Conservation (phyloP, 2,113 vertebrate species). For the Myotis brandtii region DNA sequence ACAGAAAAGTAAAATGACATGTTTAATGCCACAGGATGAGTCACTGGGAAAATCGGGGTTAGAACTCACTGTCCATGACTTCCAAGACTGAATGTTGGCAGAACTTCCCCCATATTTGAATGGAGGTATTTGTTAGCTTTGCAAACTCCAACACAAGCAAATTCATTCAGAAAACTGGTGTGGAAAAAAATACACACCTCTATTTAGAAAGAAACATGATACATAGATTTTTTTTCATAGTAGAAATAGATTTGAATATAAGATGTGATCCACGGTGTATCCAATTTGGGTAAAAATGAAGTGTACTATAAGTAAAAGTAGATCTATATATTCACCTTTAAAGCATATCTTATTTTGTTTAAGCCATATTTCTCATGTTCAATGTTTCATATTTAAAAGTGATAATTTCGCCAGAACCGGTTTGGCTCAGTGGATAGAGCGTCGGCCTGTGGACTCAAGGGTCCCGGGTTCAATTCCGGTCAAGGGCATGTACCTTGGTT, state of each 20-base stretch:
- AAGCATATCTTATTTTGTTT: neutral
- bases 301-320: neutral
- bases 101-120: neutral
- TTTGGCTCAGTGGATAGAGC: too few species aligned
- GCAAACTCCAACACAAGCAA: neutral
- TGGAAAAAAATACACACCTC: neutral
- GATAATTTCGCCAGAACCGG: too few species aligned
- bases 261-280: neutral
- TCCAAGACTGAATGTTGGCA: slow-evolving; percentile 40
- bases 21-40: slow-evolving; percentile 16
- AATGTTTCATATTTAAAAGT: neutral
- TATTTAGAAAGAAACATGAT: neutral
- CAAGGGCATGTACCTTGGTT: too few species aligned
- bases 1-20: slow-evolving; percentile 53
- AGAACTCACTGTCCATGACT: slow-evolving; percentile 61
- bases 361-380: neutral
- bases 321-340: neutral
- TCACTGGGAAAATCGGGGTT: slow-evolving; percentile 55
- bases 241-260: neutral
- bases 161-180: neutral
- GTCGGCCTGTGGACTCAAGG: too few species aligned
- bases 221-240: neutral
- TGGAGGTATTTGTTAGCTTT: slow-evolving; percentile 6
- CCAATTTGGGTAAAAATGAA: neutral
- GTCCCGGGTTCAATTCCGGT: too few species aligned